A percentile compares a stretch with the other conserved stretches of the same genome.
phyloP scores from a whole-genome alignment of 2,113 vertebrate genomes.

The Plecotus auritus region DNA sequence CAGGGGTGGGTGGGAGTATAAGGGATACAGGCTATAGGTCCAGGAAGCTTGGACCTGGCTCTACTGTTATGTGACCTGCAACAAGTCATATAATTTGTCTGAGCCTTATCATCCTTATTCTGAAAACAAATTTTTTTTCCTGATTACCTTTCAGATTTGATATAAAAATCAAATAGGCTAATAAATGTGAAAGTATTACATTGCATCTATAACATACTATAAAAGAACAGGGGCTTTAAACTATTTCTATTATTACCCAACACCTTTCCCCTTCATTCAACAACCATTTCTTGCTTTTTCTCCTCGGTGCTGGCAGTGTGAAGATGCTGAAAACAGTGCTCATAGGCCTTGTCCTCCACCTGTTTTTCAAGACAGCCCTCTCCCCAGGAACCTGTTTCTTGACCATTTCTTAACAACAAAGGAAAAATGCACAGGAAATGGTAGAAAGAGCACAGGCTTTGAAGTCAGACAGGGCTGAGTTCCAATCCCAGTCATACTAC shows the following conservation, averaged over 20 bases:
- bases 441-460: neutral
- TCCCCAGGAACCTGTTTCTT: neutral
- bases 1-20: neutral
- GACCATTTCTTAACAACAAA: slow-evolving; percentile 27
- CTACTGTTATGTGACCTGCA: neutral
- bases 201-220: neutral
- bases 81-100: neutral
- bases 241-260: slow-evolving; percentile 23
- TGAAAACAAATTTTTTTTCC: slow-evolving; percentile 20
- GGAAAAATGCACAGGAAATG: neutral
- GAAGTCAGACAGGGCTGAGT: neutral
- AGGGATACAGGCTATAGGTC: neutral
- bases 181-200: neutral
- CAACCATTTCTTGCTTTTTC: neutral
- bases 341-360: neutral
- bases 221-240: neutral
- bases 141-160: slow-evolving; percentile 7
- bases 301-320: neutral
- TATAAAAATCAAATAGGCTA: neutral
- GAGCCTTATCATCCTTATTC: neutral
- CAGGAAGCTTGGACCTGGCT: neutral
- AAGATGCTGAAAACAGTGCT: neutral
- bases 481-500: neutral
- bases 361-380: neutral
- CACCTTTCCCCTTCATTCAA: neutral